Evolutionary conservation across 2,888 invertebrate species (phyloP), one percentile per base, ranked within the genome.

Genomic region (Eremobia ochroleuca): DNA sequence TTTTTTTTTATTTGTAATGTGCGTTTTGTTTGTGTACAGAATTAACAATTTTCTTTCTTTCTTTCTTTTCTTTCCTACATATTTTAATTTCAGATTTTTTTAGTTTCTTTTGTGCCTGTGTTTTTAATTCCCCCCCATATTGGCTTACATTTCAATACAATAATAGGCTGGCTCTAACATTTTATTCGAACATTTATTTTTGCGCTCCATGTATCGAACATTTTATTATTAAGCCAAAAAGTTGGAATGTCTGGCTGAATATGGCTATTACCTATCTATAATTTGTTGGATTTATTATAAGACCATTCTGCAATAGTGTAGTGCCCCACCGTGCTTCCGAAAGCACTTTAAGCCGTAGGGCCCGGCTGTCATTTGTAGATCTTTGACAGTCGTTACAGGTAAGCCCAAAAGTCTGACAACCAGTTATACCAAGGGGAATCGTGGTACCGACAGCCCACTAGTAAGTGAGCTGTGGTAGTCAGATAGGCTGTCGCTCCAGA

Each of bases 71-170:
- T 46, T 46, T n/a, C 58, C 13, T 15, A 28, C 28, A 28, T 0
- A 21, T 31, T 31, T 59, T 31, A 31, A 25, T 49, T 8, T 21
- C 21, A 49, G 43, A 4, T 43, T 43, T 13, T 43, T 40, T 43
- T 43, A 43, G 49, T 28, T 58, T 28, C 2, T 34, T 61, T 37
- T 18, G 4, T 40, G 64, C n/a, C 37, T 15, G 37, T 2, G 15
- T 4, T 64, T 64, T 37, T 13, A n/a, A n/a, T n/a, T n/a, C n/a
- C n/a, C n/a, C 11, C 40, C 11, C 1, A 40, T 43, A 43, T 43
- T 15, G 37, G 6, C 25, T 31, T 18, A 13, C n/a, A 73, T 31
- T 73, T 73, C 9, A 73, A 73, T 73, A 13, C 13, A 15, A 15
- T 55, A n/a, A 58, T 21, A 43, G 31, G 15, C 9, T 28, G 21